Percentiles rank a stretch among this genome's conserved stretches.
These are phyloP conservation scores for Melanchra persicariae DNA, from an alignment of 2,888 invertebrate species.

Conservation along the genomic window DNA sequence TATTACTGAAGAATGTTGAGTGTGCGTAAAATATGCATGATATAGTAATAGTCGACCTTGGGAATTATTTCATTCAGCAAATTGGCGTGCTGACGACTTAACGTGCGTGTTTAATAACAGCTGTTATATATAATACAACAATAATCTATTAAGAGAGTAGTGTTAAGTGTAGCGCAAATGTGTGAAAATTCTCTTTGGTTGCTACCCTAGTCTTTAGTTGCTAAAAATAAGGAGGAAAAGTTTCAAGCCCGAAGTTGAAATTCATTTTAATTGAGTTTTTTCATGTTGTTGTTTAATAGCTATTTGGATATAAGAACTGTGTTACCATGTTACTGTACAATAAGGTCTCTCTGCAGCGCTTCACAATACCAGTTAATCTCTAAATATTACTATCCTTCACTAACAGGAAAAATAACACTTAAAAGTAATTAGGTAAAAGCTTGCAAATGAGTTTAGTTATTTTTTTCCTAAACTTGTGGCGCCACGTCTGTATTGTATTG, in stretches of 20 bases:
- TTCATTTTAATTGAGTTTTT: not conserved
- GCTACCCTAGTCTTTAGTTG: not conserved
- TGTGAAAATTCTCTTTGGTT: not conserved
- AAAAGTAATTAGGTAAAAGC: not conserved
- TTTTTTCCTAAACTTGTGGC: not conserved
- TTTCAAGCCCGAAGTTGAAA: not conserved
- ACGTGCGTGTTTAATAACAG: conserved; percentile 36
- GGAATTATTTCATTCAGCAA: conserved; percentile 45
- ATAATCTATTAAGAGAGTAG: not conserved
- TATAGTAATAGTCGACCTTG: conserved; percentile 36
- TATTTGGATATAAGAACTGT: not conserved
- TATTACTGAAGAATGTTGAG: conserved; percentile 43
- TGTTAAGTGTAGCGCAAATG: not conserved
- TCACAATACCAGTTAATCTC: not conserved
- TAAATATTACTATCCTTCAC: not conserved
- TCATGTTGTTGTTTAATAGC: too few relatives aligned
- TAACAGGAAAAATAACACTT: not conserved
- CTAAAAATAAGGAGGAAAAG: not conserved
- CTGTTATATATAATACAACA: not conserved
- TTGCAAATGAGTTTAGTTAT: not conserved
- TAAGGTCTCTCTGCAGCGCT: not conserved
- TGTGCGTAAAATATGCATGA: conserved; percentile 37
- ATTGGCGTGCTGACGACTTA: conserved; percentile 4
- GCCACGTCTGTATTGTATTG: not conserved
- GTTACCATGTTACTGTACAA: not conserved